Conservation (phyloP, 2,888 invertebrate species). For the Apodemia mormo region DNA sequence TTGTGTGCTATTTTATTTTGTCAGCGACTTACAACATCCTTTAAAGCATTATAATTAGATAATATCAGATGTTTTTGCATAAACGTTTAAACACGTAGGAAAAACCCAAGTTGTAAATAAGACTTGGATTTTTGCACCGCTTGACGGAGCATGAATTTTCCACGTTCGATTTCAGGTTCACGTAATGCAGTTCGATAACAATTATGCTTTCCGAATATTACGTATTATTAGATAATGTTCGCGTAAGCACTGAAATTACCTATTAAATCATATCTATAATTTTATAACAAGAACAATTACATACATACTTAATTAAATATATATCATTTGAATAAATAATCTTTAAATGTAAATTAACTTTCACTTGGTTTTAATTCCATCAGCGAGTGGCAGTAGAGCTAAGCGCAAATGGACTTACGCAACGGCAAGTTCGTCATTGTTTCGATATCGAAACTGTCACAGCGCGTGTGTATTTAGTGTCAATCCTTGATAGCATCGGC, state of each 20-base stretch:
- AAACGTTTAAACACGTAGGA: neutral
- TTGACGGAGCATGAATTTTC: conserved; percentile 76
- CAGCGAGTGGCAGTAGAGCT: conserved; percentile 55
- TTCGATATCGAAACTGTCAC: conserved; percentile 76
- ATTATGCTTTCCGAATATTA: conserved; percentile 76
- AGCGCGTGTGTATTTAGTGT: conserved; percentile 76
- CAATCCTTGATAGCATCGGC: conserved; percentile 76
- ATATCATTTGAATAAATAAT: conserved; percentile 27
- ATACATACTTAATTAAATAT: conserved; percentile 28
- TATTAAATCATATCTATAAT: conserved; percentile 43
- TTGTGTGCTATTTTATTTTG: conserved; percentile 54
- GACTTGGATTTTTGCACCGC: conserved; percentile 49
- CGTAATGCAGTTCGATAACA: conserved; percentile 71
- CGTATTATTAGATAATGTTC: conserved; percentile 71
- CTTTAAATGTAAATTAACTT: conserved; percentile 45
- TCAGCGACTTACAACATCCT: conserved; percentile 56
- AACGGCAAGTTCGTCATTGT: conserved; percentile 74
- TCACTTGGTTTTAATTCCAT: conserved; percentile 51
- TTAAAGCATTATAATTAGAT: neutral
- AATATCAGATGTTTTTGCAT: neutral
- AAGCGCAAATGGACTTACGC: conserved; percentile 68
- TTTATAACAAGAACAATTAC: conserved; percentile 32
- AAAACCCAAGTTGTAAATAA: conserved; percentile 21
- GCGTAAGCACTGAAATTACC: conserved; percentile 64
- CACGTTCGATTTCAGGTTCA: conserved; percentile 77